Percentiles rank a stretch among this genome's conserved stretches.
phyloP scores from a whole-genome alignment of 2,113 vertebrate species.

The Cryptomyrus ogoouensis region DNA sequence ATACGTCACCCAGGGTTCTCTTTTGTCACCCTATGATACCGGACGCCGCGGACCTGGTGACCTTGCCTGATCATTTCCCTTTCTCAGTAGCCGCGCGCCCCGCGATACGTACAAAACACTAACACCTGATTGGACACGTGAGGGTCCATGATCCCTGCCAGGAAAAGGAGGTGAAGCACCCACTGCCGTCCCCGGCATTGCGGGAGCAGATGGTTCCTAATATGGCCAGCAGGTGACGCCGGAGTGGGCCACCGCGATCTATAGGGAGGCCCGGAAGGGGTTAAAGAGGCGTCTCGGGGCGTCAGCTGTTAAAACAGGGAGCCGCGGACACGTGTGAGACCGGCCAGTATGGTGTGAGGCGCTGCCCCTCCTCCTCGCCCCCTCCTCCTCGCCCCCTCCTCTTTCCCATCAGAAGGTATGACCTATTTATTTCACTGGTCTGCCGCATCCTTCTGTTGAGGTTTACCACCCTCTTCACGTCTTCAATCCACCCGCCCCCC shows the following conservation, averaged over 20 bases:
- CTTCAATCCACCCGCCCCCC: background rate
- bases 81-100: background rate
- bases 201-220: background rate
- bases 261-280: background rate
- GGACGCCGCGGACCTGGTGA: background rate
- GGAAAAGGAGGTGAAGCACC: background rate
- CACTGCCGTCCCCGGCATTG: background rate
- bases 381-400: background rate
- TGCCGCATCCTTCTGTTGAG: background rate
- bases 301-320: background rate
- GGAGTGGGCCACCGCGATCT: background rate
- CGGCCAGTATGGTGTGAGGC: background rate
- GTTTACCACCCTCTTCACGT: background rate
- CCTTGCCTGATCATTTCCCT: background rate
- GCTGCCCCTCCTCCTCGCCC: background rate
- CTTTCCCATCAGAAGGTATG: background rate
- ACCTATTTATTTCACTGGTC: background rate
- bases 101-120: background rate
- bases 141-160: background rate
- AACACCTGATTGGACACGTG: background rate
- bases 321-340: background rate
- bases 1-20: background rate
- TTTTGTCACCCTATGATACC: background rate
- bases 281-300: background rate
- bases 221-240: background rate